These are phyloP conservation scores for Icerya purchasi DNA, from an alignment of 2,888 invertebrate species.

Conservation along the genomic window DNA sequence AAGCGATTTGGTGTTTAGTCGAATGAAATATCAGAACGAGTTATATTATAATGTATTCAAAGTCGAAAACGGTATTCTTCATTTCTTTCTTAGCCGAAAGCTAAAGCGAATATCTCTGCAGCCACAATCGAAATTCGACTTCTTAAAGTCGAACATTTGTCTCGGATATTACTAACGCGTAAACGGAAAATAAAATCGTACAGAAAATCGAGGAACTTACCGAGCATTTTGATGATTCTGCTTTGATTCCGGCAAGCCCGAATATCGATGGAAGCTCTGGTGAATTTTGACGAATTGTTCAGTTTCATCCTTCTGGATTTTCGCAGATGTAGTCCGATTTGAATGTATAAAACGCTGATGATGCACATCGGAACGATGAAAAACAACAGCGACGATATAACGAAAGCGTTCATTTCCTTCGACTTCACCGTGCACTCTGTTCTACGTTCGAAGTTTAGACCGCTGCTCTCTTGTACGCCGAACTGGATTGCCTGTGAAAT, in stretches of 20 bases:
- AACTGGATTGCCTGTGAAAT: slow-evolving; percentile 26
- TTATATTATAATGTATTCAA: too few species aligned
- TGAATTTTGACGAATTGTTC: slow-evolving; percentile 14
- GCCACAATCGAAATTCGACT: too few species aligned
- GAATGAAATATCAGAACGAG: too few species aligned
- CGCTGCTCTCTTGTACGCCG: slow-evolving; percentile 21
- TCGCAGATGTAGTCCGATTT: slow-evolving; percentile 29
- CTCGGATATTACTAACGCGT: too few species aligned
- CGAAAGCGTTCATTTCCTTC: slow-evolving; percentile 29
- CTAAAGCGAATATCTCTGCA: too few species aligned
- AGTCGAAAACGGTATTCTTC: too few species aligned
- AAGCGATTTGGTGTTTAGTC: too few species aligned
- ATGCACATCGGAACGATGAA: slow-evolving; percentile 38
- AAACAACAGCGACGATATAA: slow-evolving; percentile 37
- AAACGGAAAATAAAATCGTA: too few species aligned
- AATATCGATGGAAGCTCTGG: slow-evolving; percentile 13
- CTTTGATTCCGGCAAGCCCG: slow-evolving; percentile 26
- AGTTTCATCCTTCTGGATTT: slow-evolving; percentile 25
- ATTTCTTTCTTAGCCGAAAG: too few species aligned
- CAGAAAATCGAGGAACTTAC: too few species aligned
- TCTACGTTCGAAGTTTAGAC: too few species aligned
- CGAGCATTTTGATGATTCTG: slow-evolving; percentile 56
- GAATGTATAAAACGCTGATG: slow-evolving; percentile 35
- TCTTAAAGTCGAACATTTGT: too few species aligned
- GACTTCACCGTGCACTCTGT: slow-evolving; percentile 25